phyloP scores from a whole-genome alignment of 2,113 vertebrate genomes.

The Gymnobelideus leadbeateri region DNA sequence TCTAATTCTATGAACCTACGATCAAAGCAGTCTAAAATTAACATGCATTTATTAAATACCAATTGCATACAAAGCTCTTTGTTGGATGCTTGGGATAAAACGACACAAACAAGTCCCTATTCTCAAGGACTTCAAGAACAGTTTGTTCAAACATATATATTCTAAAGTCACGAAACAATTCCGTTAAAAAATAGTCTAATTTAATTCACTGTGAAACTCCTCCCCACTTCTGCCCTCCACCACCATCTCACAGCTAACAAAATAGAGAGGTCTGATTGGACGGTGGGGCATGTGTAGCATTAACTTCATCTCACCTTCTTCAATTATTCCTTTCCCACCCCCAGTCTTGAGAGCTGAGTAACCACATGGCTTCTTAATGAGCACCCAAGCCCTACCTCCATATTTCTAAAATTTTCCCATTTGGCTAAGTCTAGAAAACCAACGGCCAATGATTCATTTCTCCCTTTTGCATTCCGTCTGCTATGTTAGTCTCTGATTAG shows the following conservation, averaged over 20 bases:
- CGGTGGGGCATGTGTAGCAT: background rate
- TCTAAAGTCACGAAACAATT: background rate
- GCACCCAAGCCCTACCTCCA: background rate
- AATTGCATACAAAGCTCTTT: background rate
- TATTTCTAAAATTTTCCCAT: background rate
- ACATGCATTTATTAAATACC: background rate
- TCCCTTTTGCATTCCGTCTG: background rate
- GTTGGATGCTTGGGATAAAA: background rate
- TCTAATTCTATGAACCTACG: background rate
- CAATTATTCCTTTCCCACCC: background rate
- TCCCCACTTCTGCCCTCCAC: background rate
- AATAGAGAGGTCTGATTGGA: background rate
- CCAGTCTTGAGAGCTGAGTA: background rate
- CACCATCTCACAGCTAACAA: background rate
- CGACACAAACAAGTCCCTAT: background rate
- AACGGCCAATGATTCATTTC: background rate
- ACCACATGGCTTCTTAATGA: background rate
- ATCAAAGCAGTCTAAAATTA: background rate
- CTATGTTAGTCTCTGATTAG: background rate
- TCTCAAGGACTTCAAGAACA: background rate
- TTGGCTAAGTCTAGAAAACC: background rate
- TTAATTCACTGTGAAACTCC: background rate
- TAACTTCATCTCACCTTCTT: background rate
- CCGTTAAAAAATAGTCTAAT: background rate
- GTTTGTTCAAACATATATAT: background rate